Evolutionary conservation across 2,797 vertebrate species (phyloP).

Genomic region (Micrastur ruficollis): DNA sequence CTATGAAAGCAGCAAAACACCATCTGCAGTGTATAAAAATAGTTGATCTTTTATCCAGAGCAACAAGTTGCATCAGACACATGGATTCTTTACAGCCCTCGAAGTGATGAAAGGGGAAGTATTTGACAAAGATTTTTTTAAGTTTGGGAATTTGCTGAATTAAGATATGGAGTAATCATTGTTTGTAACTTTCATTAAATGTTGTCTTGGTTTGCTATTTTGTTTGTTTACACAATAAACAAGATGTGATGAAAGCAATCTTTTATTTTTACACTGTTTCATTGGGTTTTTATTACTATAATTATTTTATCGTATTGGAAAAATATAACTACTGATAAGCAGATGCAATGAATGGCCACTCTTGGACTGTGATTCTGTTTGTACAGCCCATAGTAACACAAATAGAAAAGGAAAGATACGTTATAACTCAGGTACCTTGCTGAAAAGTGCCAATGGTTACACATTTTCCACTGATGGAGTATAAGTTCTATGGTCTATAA

Average conservation of each 20-base stretch:
- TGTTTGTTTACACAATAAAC: not conserved
- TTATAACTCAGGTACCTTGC: not conserved
- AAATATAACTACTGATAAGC: not conserved
- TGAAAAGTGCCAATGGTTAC: not conserved
- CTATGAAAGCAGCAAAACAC: not conserved
- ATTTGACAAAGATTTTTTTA: not conserved
- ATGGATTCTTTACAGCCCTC: not conserved
- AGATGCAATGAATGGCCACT: not conserved
- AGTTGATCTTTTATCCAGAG: not conserved
- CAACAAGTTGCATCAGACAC: not conserved
- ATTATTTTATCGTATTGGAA: not conserved
- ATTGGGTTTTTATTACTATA: not conserved
- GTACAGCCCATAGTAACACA: not conserved
- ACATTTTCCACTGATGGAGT: not conserved
- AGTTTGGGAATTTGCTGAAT: not conserved
- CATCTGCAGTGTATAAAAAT: not conserved
- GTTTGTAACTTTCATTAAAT: not conserved
- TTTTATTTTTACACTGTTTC: not conserved
- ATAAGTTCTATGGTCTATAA: not conserved
- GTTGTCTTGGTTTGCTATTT: not conserved
- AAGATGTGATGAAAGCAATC: not conserved
- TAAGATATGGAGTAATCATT: not conserved
- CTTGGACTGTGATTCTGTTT: not conserved
- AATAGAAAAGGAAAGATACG: not conserved
- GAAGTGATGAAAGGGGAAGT: not conserved